These are phyloP conservation scores for Pinctada fucata DNA, from an alignment of 2,888 invertebrate species.

Conservation along the genomic window DNA sequence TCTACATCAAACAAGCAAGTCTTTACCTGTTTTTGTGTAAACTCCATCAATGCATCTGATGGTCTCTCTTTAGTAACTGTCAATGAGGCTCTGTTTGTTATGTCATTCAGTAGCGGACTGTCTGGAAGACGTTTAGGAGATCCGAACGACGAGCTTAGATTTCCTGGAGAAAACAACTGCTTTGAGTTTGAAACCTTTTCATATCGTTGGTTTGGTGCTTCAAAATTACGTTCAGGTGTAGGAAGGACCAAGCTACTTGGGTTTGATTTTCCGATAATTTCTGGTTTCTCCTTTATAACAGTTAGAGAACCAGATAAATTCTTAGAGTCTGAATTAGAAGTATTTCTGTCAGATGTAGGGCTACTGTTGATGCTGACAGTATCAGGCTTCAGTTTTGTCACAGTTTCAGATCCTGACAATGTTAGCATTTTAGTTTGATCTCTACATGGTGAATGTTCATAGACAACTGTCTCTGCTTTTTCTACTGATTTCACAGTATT, in stretches of 20 bases:
- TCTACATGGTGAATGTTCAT: too few relatives aligned
- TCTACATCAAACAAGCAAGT: constrained; percentile 25
- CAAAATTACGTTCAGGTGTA: constrained; percentile 1
- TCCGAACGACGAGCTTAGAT: constrained; percentile 10
- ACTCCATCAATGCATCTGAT: constrained; percentile 58
- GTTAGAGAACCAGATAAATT: neutral
- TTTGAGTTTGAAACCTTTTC: neutral
- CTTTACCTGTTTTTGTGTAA: constrained; percentile 29
- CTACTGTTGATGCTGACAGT: neutral
- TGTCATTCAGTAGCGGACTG: constrained; percentile 25
- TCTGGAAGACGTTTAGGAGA: constrained; percentile 32
- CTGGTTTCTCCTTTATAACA: constrained; percentile 11
- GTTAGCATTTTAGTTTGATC: neutral
- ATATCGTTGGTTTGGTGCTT: neutral
- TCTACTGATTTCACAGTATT: neutral
- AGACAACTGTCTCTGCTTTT: neutral
- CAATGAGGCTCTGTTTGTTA: constrained; percentile 47
- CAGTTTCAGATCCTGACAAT: neutral
- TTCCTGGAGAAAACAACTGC: constrained; percentile 12
- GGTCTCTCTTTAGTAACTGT: constrained; percentile 62
- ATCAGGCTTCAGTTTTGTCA: neutral
- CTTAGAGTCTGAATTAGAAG: neutral
- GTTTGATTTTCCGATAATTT: too few relatives aligned
- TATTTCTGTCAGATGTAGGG: neutral
- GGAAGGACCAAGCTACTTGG: neutral